Conservation (phyloP, 2,797 vertebrate genomes). For the Chaunax sp. region DNA sequence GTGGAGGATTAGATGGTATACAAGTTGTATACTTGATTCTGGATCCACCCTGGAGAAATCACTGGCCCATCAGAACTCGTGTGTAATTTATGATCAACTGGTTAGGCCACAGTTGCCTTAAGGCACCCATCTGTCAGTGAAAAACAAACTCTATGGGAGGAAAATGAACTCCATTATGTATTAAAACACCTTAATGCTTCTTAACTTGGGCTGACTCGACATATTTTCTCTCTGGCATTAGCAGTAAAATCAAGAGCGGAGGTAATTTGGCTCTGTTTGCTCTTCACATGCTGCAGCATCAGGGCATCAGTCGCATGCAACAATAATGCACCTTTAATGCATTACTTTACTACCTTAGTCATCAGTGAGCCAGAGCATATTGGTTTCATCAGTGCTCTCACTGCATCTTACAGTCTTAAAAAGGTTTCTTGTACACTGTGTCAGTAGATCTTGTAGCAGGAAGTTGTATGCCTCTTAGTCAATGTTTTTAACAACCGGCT, state of each 20-base stretch:
- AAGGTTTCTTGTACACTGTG: constrained; percentile 39
- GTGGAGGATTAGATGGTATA: constrained; percentile 14
- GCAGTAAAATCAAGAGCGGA: constrained; percentile 37
- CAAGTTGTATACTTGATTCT: constrained; percentile 67
- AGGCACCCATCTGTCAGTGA: constrained; percentile 71
- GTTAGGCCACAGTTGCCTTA: constrained; percentile 60
- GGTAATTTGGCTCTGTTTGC: constrained; percentile 34
- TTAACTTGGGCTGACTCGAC: constrained; percentile 64
- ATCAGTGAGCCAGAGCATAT: constrained; percentile 48
- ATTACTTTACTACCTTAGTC: constrained; percentile 51
- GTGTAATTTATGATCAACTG: constrained; percentile 76
- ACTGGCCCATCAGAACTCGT: constrained; percentile 69
- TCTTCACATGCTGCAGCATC: constrained; percentile 40
- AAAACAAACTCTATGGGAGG: constrained; percentile 62
- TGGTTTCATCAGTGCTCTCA: constrained; percentile 54
- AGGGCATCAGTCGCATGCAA: constrained; percentile 39
- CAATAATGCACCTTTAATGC: constrained; percentile 71
- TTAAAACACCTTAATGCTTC: constrained; percentile 69
- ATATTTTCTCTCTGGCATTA: constrained; percentile 51
- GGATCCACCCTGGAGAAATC: constrained; percentile 55
- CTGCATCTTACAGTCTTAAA: constrained; percentile 43
- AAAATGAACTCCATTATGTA: constrained; percentile 69
- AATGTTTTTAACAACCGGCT: constrained; percentile 25
- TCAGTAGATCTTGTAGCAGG: constrained; percentile 26
- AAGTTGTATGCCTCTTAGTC: constrained; percentile 31